Percentiles rank a stretch among this genome's conserved stretches.
Conservation (phyloP, 2,888 invertebrate species). For the Geotrupes spiniger region DNA sequence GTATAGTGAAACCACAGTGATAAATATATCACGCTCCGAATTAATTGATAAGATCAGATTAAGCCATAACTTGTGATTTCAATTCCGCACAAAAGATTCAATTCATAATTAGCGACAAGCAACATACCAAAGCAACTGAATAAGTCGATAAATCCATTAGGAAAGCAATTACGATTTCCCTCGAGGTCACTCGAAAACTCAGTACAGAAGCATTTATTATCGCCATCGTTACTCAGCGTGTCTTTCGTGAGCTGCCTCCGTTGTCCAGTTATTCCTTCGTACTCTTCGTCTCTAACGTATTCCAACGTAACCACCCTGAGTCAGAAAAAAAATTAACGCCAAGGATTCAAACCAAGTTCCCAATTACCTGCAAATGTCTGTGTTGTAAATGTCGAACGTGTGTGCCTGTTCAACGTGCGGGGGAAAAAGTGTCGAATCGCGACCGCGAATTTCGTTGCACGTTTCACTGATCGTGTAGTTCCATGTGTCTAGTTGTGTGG, state of each 20-base stretch:
- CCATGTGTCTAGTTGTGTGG: constrained; percentile 36
- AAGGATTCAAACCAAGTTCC: too few species aligned
- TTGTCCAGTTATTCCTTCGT: constrained; percentile 20
- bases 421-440: constrained; percentile 23
- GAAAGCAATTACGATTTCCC: constrained; percentile 15
- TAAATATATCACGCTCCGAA: too few species aligned
- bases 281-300: constrained; percentile 9
- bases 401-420: constrained; percentile 21
- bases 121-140: constrained; percentile 13
- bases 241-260: constrained; percentile 10
- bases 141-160: constrained; percentile 20
- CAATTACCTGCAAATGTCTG: constrained; percentile 27
- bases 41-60: too few species aligned
- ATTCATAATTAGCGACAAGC: too few species aligned
- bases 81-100: too few species aligned
- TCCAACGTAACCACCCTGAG: constrained; percentile 8
- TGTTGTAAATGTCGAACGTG: constrained; percentile 18
- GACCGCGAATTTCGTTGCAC: constrained; percentile 25
- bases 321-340: background rate
- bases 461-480: constrained; percentile 47
- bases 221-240: constrained; percentile 12
- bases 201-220: constrained; percentile 19
- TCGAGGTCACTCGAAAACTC: constrained; percentile 9
- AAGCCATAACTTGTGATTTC: too few species aligned
- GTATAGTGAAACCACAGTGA: too few species aligned